Evolutionary conservation across 2,797 vertebrate genomes (phyloP), one percentile per base, ranked within the genome.

Genomic region (Chiroxiphia lanceolata): DNA sequence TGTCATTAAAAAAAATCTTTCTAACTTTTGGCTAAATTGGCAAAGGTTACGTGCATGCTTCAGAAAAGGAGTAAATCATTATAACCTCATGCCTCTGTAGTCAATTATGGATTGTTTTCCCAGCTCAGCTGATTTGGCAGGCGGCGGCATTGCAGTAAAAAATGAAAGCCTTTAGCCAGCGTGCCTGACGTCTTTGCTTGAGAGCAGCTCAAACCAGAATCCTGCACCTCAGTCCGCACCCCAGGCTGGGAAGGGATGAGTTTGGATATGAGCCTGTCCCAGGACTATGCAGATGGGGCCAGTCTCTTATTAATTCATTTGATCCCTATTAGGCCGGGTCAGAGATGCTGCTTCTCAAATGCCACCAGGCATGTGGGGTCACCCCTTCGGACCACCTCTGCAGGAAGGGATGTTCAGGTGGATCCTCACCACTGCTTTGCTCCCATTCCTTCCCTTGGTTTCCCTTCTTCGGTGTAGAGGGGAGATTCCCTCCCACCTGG

Each of bases 101-200:
- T 95, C 95, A 94, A 95, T 96, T 96, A 96, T 54, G 36, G 94
- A 93, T 96, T 96, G 96, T 93, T 97, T 95, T 95, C 92, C 90
- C 91, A 71, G 89, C 94, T 95, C 84, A 89, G 94, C 92, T 85
- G 65, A 94, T 95, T 92, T 94, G 95, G 95, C 96, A 96, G 88
- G 68, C 59, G 0, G 78, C 0, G 4, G 67, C 27, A 20, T 21
- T 96, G 96, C 96, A 96, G 92, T 80, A 77, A 95, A 80, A 93
- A 93, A 88, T 20, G 51, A 84, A 61, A 92, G 45, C 81, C 88
- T 77, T 70, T 38, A 89, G 91, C 88, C 95, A 94, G 83, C 5
- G 2, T 8, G 82, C 74, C 85, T 96, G 94, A 94, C 2, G 27
- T 94, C 93, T 84, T 70, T 75, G 80, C 94, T 78, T 53, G 29